Evolutionary conservation across 2,797 vertebrate genomes (phyloP).

Genomic region (Sternotherus odoratus): DNA sequence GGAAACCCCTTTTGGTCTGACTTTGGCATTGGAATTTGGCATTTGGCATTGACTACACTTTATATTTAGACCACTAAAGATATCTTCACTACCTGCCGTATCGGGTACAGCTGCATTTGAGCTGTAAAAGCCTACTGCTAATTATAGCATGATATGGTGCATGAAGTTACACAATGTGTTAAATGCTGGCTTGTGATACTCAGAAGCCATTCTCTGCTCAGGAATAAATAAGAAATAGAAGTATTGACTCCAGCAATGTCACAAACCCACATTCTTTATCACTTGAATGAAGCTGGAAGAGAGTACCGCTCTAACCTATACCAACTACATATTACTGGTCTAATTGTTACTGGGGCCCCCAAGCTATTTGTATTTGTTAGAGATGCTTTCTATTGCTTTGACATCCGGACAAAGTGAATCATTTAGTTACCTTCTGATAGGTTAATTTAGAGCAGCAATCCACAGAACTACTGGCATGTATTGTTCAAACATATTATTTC

Average conservation of each 20-base stretch:
- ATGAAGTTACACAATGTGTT: background rate
- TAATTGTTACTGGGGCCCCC: background rate
- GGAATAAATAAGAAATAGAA: background rate
- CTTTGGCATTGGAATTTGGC: background rate
- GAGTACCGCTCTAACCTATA: background rate
- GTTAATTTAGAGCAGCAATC: background rate
- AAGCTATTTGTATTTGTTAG: background rate
- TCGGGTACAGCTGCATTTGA: too few species aligned
- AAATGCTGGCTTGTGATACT: background rate
- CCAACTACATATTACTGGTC: background rate
- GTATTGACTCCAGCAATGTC: background rate
- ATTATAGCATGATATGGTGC: background rate
- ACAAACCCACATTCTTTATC: background rate
- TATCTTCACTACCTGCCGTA: too few species aligned
- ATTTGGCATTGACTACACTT: too few species aligned
- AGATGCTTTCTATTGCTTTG: background rate
- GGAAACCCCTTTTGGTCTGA: background rate
- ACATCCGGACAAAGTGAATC: background rate
- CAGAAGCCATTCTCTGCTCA: background rate
- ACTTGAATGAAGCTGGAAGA: background rate
- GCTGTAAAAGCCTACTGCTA: background rate
- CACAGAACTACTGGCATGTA: background rate
- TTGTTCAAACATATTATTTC: slow-evolving; percentile 21
- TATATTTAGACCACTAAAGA: too few species aligned
- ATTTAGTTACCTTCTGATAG: background rate